Base-by-base conservation (phyloP, 2,113 vertebrate genomes). In the Ctenomys sociabilis region DNA sequence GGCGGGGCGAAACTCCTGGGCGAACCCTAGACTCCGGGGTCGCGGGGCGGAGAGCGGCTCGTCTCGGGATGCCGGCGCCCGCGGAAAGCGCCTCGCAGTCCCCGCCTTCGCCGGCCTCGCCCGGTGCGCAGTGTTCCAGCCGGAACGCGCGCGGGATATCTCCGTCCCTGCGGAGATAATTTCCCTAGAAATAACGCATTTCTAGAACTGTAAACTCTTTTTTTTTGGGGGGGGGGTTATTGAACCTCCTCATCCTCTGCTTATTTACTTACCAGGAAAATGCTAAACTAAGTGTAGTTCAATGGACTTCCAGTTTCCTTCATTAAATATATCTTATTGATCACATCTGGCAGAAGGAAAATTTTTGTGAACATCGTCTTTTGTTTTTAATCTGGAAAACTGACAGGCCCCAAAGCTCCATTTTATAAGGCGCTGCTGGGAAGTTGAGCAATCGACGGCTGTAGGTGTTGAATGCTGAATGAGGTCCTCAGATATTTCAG, bases 41-140 rank as follows among this genome's bases (percentile, higher is more conserved):
- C 1, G 85, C 98, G 63, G 64, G 64, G 66, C 14, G 94, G 98
- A 92, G 54, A 17, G 54, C 16, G 54, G 54, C 54, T 17, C 14
- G 54, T 97, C 61, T 24, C 61, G 97, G 94, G 59, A 90, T 45
- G 90, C 93, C 0, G 86, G 94, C 5, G 97, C 96, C 19, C 95
- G 97, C 28, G 97, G 85, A 59, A 49, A n/a, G 43, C 63, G 0
- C 26, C 28, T 16, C 0, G 1, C 3, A 24, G 35, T 45, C 70
- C 7, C 3, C 7, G 28, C 14, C 14, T 64, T 17, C 35, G 40
- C 26, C 37, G 32, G 37, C 63, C 70, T 45, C 75, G 0, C 43
- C 24, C 4, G 0, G 26, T 8, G 52, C 63, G 1, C 37, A 21
- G 16, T 26, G 30, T 7, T 81, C n/a, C 5, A 35, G 10, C n/a